phyloP scores from a whole-genome alignment of 2,797 vertebrate genomes.

The Loriculus beryllinus region DNA sequence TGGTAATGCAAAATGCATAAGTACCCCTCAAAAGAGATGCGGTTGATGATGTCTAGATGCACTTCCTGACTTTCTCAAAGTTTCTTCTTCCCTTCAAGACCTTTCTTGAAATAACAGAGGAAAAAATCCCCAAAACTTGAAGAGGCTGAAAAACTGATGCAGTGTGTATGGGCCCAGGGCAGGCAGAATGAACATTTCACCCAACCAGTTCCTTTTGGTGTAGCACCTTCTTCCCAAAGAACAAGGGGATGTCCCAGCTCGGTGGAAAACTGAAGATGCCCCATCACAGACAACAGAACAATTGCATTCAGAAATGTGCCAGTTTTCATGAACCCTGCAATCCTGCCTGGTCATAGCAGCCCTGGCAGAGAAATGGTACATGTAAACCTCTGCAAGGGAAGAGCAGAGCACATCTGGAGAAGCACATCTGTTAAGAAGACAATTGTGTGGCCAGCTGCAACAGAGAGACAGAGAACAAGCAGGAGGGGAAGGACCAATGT shows the following conservation, averaged over 20 bases:
- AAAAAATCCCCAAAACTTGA: rapidly evolving
- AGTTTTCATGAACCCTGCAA: background rate
- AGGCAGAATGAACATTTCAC: background rate
- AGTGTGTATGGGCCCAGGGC: background rate
- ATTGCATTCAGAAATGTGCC: background rate
- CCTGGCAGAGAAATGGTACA: background rate
- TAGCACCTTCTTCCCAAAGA: background rate
- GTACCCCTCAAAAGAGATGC: background rate
- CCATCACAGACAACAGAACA: background rate
- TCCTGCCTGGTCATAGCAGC: rapidly evolving
- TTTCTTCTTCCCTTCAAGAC: background rate
- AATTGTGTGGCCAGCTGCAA: background rate
- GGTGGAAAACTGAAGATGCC: background rate
- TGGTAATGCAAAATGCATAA: background rate
- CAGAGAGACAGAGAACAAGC: background rate
- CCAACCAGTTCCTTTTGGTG: background rate
- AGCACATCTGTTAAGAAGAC: background rate
- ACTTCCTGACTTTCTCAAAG: background rate
- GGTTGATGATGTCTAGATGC: background rate
- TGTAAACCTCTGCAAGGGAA: background rate
- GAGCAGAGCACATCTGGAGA: background rate
- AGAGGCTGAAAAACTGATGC: background rate
- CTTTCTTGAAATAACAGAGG: background rate
- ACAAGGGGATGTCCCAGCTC: background rate
- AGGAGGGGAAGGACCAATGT: rapidly evolving